phyloP scores from a whole-genome alignment of 2,113 vertebrate species.

The Fregetta grallaria region DNA sequence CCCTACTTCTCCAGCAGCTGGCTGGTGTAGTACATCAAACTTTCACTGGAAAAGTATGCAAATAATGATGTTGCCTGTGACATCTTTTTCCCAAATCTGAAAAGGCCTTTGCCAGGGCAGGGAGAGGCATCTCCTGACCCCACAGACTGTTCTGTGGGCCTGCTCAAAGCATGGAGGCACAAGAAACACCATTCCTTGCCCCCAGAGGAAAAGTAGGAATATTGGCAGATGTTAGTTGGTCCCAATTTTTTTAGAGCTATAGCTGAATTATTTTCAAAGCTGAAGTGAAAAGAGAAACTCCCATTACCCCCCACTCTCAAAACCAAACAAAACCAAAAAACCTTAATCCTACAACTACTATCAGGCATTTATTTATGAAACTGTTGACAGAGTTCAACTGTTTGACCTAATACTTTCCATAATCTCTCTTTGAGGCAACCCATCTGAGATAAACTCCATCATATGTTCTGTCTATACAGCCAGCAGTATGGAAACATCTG shows the following conservation, averaged over 20 bases:
- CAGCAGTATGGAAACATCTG: neutral
- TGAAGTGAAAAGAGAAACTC: neutral
- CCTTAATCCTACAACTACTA: neutral
- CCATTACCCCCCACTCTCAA: neutral
- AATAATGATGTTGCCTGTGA: neutral
- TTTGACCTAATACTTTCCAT: neutral
- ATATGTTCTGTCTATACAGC: neutral
- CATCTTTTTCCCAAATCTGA: neutral
- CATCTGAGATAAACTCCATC: neutral
- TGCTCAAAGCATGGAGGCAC: neutral
- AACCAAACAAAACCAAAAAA: neutral
- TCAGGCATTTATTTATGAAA: neutral
- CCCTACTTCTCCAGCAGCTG: neutral
- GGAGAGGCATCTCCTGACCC: neutral
- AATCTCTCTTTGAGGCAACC: neutral
- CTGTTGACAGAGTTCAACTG: neutral
- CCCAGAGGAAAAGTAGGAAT: neutral
- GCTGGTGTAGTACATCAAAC: neutral
- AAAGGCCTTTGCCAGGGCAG: neutral
- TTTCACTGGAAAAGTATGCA: neutral
- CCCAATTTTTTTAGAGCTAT: neutral
- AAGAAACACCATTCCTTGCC: neutral
- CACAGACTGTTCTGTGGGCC: neutral
- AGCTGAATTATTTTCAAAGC: neutral
- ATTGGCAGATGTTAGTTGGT: neutral